These are phyloP conservation scores for Marmota monax DNA, from an alignment of 2,113 vertebrate species.

Conservation along the genomic window DNA sequence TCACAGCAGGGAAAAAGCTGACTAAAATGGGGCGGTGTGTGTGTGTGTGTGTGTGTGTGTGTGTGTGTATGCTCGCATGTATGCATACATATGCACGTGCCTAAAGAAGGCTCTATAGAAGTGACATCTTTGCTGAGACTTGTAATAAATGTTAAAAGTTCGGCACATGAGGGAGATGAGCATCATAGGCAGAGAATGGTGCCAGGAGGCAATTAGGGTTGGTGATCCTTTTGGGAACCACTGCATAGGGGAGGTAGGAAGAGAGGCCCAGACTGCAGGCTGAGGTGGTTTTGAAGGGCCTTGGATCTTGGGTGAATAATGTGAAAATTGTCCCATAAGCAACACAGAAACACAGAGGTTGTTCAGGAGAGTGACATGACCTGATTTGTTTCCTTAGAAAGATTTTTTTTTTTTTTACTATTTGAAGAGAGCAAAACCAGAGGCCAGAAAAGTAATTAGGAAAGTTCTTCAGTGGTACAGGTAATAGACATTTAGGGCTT, in stretches of 20 bases:
- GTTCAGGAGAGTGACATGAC: neutral
- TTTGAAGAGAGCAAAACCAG: slow-evolving; percentile 18
- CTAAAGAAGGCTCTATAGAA: neutral
- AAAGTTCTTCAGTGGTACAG: neutral
- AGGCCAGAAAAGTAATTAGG: slow-evolving; percentile 27
- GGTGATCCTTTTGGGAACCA: neutral
- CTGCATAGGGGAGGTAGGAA: too few relatives aligned
- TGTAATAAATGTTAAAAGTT: neutral
- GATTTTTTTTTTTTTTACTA: neutral
- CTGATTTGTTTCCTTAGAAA: neutral
- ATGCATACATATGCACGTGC: too few relatives aligned
- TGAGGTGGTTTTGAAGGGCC: neutral
- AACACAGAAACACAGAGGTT: neutral
- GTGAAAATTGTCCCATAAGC: neutral
- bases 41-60: too few relatives aligned
- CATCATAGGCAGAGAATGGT: neutral
- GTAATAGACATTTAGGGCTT: neutral
- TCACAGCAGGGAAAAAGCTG: too few relatives aligned
- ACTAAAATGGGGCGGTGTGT: too few relatives aligned
- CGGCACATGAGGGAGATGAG: neutral
- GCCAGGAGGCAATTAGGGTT: neutral
- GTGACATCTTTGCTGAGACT: neutral
- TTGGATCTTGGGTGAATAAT: neutral
- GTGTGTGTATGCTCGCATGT: too few relatives aligned
- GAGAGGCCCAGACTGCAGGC: neutral